A percentile compares a stretch with the other conserved stretches of the same genome.
These are phyloP conservation scores for Nesometra sesokonis DNA, from an alignment of 35 echinoderm and acorn worm genomes.

Conservation along the genomic window DNA sequence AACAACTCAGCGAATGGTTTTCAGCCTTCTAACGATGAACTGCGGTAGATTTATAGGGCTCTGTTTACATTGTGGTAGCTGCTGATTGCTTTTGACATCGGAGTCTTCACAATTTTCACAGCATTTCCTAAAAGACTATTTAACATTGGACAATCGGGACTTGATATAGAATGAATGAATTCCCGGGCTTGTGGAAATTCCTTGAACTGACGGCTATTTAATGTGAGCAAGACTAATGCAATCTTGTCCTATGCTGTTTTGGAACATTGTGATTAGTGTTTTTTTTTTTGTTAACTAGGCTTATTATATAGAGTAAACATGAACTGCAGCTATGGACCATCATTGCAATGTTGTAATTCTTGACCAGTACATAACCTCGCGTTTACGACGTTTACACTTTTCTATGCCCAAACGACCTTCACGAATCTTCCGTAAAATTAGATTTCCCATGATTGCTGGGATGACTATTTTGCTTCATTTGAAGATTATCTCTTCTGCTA, in stretches of 20 bases:
- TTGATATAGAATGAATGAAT: not conserved
- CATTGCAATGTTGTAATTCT: conserved; percentile 17
- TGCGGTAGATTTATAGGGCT: too few species aligned
- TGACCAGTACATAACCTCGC: conserved; percentile 15
- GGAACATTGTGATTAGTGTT: not conserved
- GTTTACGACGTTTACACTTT: conserved; percentile 10
- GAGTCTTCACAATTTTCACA: too few species aligned
- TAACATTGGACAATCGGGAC: conserved; percentile 3
- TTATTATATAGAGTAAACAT: not conserved
- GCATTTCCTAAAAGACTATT: not conserved
- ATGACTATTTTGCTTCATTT: conserved; percentile 17
- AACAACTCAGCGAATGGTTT: too few species aligned
- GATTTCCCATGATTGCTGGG: not conserved
- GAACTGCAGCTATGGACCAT: conserved; percentile 14
- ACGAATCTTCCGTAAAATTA: conserved; percentile 51
- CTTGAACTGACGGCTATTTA: not conserved
- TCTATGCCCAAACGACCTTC: conserved; percentile 42
- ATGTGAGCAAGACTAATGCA: conserved; percentile 3
- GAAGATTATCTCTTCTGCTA: conserved; percentile 13
- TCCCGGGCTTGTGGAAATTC: conserved; percentile 3
- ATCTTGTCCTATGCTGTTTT: conserved; percentile 9
- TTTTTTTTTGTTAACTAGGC: not conserved
- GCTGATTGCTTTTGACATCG: too few species aligned
- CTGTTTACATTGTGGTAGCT: too few species aligned
- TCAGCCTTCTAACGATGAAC: too few species aligned